Base-by-base conservation (phyloP, 2,113 vertebrate genomes). In the Onychorhynchus coronatus region DNA sequence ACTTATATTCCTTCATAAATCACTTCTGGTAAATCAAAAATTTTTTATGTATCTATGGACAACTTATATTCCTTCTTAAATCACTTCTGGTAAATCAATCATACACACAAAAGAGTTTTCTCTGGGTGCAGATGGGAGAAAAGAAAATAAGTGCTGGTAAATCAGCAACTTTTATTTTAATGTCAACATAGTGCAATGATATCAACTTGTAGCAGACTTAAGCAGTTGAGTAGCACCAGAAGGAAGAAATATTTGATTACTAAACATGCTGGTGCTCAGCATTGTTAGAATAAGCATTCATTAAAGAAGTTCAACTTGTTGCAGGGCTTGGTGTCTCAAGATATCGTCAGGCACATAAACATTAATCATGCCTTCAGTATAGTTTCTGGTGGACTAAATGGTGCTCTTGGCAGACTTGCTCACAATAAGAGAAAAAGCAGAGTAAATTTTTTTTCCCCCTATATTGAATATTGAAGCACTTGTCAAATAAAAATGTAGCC, bases 241-340 rank as follows among this genome's bases (percentile, higher is more conserved):
- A 95, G 50, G 41, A 93, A 75, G 49, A 80, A 97, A 73, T 59
- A 77, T 88, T 91, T 96, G 47, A 52, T 70, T 88, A 47, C 27
- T n/a, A 83, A 81, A 71, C 8, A 24, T 78, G n/a, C 25, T 33
- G 23, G 31, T 47, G 35, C 58, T 65, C 39, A 92, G 53, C 50
- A 50, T 93, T 84, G 31, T 71, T 93, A 52, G 46, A 81, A 81
- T 56, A 93, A 79, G 5, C 59, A 89, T 81, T 94, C 73, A 87
- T 70, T 94, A 41, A 79, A 72, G 75, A 91, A 49, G n/a, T 89
- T 95, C 46, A 41, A 19, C 89, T 55, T 80, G 13, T 88, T 91
- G 19, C 53, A 55, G 11, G 30, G 47, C 65, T 87, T 85, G 41
- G 56, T 59, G 14, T 85, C 35, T 89, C 84, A 70, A 81, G 61